Base-by-base conservation (phyloP, 2,888 invertebrate species). In the Hirtodrosophila cameraria region DNA sequence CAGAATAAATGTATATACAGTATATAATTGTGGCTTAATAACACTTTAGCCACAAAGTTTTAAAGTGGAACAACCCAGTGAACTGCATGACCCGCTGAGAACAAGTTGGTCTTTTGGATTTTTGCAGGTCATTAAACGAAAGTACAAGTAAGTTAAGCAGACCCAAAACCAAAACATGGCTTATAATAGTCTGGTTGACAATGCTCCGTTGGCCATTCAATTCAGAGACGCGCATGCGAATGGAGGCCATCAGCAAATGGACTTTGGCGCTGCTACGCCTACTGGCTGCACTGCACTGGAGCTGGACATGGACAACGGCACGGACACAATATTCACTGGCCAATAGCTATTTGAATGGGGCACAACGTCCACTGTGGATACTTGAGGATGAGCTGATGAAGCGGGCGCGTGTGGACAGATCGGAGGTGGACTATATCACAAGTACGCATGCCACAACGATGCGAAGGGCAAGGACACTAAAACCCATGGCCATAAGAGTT, bases 281-380 rank as follows among this genome's bases (percentile, higher is more conserved):
- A 15, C 46, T 75, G 8, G 25, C 53, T 20, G 55, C 49, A 1
- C n/a, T 68, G 0, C 31, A 50, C 13, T 42, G 18, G 20, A 42
- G 31, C 45, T 66, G 55, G 52, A 25, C 55, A 0, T 71, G 71
- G 72, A 20, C 53, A 5, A 48, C 49, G 8, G 25, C 31, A 1
- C 11, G 27, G 4, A 7, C 43, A 7, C 62, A 45, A 0, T 41
- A 39, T 23, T 25, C 62, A 3, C 5, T 48, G 41, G 58, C 33
- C 20, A 52, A 45, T 30, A 74, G 30, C 31, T 89, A 86, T 45
- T 36, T 89, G 42, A 74, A 79, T 28, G 63, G 60, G 0, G 67
- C 57, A 0, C 69, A 86, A 30, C 81, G 85, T 0, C 90, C 90
- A 1, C 65, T 89, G 0, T 89, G 89, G 89, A 87, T 89, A 57